phyloP scores from a whole-genome alignment of 2,888 invertebrate genomes.

The Microchrysa polita region DNA sequence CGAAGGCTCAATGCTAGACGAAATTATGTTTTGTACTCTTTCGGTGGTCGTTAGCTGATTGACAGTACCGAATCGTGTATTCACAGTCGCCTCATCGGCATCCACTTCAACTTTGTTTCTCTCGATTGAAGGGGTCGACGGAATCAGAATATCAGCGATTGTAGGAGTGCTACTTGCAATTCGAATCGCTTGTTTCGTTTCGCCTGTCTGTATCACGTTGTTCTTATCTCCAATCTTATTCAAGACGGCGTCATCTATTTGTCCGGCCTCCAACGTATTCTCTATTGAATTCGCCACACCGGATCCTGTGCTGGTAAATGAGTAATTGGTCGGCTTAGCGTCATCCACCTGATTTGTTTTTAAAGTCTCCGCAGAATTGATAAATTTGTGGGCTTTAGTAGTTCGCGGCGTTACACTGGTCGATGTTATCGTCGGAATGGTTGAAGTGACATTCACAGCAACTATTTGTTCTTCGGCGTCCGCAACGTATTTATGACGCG shows the following conservation, averaged over 20 bases:
- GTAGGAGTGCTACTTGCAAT: constrained; percentile 51
- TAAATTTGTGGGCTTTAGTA: constrained; percentile 27
- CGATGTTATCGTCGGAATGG: neutral
- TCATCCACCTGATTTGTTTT: constrained; percentile 50
- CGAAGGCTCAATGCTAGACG: constrained; percentile 3
- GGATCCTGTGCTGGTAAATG: constrained; percentile 15
- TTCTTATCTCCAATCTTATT: constrained; percentile 42
- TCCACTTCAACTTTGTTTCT: constrained; percentile 53
- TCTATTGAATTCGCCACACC: constrained; percentile 49
- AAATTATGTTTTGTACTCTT: constrained; percentile 13
- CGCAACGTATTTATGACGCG: constrained; percentile 59
- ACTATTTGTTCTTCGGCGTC: constrained; percentile 55
- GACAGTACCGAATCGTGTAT: neutral
- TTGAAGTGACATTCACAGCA: neutral
- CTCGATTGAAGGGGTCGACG: constrained; percentile 52
- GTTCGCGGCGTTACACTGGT: constrained; percentile 6
- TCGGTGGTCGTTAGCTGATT: constrained; percentile 20
- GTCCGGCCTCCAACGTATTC: constrained; percentile 48
- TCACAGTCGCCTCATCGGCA: constrained; percentile 8
- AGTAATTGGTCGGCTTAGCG: constrained; percentile 42
- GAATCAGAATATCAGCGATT: constrained; percentile 51
- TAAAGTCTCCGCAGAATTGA: constrained; percentile 48
- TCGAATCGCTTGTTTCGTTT: constrained; percentile 51
- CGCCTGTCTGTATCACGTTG: neutral
- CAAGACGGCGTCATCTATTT: constrained; percentile 38